Conservation (phyloP, 2,797 vertebrate genomes). For the Pteronotus mesoamericanus region DNA sequence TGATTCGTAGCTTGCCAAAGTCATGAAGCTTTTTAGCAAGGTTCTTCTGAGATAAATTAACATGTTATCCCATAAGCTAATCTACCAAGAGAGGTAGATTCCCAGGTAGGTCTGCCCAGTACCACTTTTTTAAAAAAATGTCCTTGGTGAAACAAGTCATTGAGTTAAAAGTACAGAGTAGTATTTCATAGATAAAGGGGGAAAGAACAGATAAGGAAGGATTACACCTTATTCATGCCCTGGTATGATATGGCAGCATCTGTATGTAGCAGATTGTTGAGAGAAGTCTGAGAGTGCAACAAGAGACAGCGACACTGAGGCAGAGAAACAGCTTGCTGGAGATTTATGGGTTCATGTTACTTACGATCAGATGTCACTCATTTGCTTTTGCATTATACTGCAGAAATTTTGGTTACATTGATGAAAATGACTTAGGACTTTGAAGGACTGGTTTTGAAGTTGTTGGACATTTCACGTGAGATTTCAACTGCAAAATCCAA, state of each 20-base stretch:
- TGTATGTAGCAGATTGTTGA: too few relatives aligned
- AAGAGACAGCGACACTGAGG: neutral
- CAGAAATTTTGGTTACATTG: neutral
- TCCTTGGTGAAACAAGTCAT: neutral
- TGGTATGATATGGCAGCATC: neutral
- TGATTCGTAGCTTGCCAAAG: neutral
- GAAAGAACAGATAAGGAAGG: neutral
- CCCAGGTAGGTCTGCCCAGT: neutral
- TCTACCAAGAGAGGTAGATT: neutral
- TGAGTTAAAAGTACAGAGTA: neutral
- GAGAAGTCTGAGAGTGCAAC: neutral
- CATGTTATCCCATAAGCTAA: constrained; percentile 2
- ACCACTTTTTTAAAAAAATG: neutral
- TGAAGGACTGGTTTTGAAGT: neutral
- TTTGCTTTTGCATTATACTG: neutral
- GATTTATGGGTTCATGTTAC: neutral
- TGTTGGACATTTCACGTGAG: constrained; percentile 12
- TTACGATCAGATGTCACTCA: neutral
- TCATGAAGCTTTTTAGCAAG: neutral
- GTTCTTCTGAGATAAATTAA: constrained; percentile 16
- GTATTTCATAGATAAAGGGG: neutral
- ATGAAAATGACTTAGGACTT: neutral
- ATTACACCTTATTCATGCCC: neutral
- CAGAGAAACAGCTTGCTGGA: neutral
- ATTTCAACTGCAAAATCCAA: constrained; percentile 37